Base-by-base conservation (phyloP, 2,113 vertebrate genomes). In the Spheniscus mendiculus region DNA sequence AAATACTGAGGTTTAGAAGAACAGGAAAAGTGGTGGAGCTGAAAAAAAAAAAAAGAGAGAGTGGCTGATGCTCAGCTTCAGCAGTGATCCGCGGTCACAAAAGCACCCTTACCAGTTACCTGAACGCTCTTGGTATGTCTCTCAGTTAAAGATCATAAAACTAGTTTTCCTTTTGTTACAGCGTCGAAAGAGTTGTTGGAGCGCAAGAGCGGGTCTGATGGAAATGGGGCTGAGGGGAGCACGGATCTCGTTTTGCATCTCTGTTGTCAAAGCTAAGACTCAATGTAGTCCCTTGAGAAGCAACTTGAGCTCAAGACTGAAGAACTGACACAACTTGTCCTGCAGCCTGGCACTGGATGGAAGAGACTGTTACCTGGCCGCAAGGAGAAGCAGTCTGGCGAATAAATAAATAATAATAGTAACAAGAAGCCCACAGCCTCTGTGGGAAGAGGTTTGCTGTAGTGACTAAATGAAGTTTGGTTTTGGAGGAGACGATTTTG, bases 51-150 rank as follows among this genome's bases (percentile, higher is more conserved):
- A 42, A 42, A 42, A 42, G 42, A 21, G 17, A 50, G 21, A 23
- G 70, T 40, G 32, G 40, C 52, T 82, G 70, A 12, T 72, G 52
- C 40, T 73, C 34, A 61, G 58, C 67, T 61, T 65, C 53, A 52
- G n/a, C 44, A 44, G n/a, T 26, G 36, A 11, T 26, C 9, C 0
- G 0, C 3, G 10, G 40, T 71, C 49, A 49, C 47, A 29, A 29
- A 66, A 78, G 34, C 45, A 18, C 30, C 55, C 40, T 67, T 29
- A 42, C 32, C n/a, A 26, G 62, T 52, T 34, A 8, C 6, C 53
- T 16, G 49, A 50, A 36, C 0, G 0, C 27, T 62, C 1, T 2
- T 23, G 42, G 23, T 69, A 6, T 0, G 2, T 26, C 49, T 81
- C 74, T 56, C 22, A 11, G 36, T 23, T 80, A 50, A 36, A 63